Base-by-base conservation (phyloP, 2,113 vertebrate genomes). In the Semnopithecus entellus region DNA sequence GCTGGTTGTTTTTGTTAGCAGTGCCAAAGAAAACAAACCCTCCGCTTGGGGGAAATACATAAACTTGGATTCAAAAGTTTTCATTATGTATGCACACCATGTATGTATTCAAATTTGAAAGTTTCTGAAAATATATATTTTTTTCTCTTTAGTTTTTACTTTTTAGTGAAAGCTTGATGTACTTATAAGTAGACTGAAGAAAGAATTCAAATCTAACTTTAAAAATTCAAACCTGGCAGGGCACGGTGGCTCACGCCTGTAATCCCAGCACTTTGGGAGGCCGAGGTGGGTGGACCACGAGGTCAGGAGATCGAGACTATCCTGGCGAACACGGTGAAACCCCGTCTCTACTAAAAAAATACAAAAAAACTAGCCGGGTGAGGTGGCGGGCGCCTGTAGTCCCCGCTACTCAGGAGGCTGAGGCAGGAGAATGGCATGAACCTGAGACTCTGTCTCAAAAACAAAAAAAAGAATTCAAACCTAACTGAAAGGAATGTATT, bases 91-190 rank as follows among this genome's bases (percentile, higher is more conserved):
- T 78, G 55, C 59, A 91, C 5, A 72, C 4, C 3, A 76, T 40
- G 35, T 57, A 83, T 45, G 11, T 90, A 45, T 93, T 96, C 4
- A 20, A 14, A 14, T 95, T 88, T 96, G 64, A 95, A 86, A 94
- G 25, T 18, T 72, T 93, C 32, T 91, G 73, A 66, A 91, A 86
- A 79, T 14, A 50, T 14, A 32, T 22, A 50, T 85, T 73, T 48
- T 91, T 27, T 68, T 92, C 57, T 79, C 14, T 73, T 72, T 72
- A 96, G 27, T 82, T 96, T 78, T 97, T 93, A 81, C 57, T 95
- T 13, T 92, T 57, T 84, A 90, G 87, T 88, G 73, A 89, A 70
- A 88, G 64, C 10, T 82, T 81, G 8, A 27, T 64, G 32, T 38
- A 86, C 12, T 79, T 91, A 64, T 50, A 91, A 95, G 79, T 50